phyloP scores from a whole-genome alignment of 2,113 vertebrate species.

The Leucopsar rothschildi region DNA sequence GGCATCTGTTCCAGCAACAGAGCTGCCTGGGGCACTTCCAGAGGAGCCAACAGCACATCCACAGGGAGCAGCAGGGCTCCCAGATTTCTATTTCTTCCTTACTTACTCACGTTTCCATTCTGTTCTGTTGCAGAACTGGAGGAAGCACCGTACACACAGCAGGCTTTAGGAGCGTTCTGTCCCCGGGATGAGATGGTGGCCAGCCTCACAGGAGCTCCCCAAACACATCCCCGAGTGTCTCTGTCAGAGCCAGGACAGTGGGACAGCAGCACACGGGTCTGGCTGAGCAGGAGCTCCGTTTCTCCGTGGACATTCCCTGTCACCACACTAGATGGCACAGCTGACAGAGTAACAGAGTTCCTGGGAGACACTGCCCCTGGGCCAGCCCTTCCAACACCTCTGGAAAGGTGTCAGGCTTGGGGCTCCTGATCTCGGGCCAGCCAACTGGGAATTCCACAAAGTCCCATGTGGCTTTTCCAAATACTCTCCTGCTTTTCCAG shows the following conservation, averaged over 20 bases:
- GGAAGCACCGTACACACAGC: background rate
- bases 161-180: background rate
- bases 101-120: background rate
- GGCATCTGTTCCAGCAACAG: background rate
- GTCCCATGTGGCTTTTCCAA: background rate
- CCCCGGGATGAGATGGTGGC: background rate
- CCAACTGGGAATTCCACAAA: background rate
- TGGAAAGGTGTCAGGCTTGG: background rate
- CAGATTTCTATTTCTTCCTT: background rate
- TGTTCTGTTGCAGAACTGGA: background rate
- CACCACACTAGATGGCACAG: slow-evolving; percentile 32
- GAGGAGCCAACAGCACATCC: fast-evolving
- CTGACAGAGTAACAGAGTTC: background rate
- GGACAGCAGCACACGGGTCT: background rate
- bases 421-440: background rate
- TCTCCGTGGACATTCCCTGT: background rate
- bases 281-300: background rate
- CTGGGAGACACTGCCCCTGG: background rate
- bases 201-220: background rate
- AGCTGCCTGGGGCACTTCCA: background rate
- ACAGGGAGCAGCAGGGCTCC: background rate
- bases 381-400: background rate
- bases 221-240: background rate
- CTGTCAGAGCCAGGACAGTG: background rate
- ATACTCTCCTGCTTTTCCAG: background rate